These are phyloP conservation scores for Jacana jacana DNA, from an alignment of 2,113 vertebrate species.

Conservation along the genomic window DNA sequence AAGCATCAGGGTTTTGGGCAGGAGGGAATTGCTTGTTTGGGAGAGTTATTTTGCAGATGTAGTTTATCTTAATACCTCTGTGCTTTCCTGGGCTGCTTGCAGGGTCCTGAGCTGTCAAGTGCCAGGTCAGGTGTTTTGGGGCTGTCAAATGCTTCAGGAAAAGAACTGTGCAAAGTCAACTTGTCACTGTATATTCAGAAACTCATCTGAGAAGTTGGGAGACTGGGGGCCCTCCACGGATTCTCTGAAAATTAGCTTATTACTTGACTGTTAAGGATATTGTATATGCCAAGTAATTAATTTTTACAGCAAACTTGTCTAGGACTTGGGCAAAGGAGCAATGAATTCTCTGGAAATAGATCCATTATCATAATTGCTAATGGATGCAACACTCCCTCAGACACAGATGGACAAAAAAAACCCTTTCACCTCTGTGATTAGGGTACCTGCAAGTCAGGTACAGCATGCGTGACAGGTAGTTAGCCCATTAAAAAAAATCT, in stretches of 20 bases:
- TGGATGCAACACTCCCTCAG: slow-evolving; percentile 30
- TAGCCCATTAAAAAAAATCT: not conserved
- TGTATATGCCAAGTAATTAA: slow-evolving; percentile 65
- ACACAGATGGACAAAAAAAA: slow-evolving; percentile 21
- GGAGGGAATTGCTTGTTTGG: not conserved
- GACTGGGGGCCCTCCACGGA: not conserved
- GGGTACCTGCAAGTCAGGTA: not conserved
- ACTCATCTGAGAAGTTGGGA: not conserved
- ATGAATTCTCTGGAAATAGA: slow-evolving; percentile 56
- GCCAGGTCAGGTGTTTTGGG: not conserved
- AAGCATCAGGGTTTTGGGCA: rapidly evolving
- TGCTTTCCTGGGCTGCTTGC: not conserved
- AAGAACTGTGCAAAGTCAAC: not conserved
- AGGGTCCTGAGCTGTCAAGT: not conserved
- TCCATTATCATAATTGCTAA: slow-evolving; percentile 67
- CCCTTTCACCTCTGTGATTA: not conserved
- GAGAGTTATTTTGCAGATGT: not conserved
- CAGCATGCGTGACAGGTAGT: not conserved
- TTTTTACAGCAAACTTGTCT: slow-evolving; percentile 65
- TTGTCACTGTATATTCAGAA: not conserved
- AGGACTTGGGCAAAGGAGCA: slow-evolving; percentile 46
- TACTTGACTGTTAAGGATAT: slow-evolving; percentile 45
- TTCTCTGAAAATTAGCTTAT: slow-evolving; percentile 57
- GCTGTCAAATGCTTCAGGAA: not conserved
- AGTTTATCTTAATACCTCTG: not conserved